Evolutionary conservation across 1,140 invertebrate species (phyloP).

Genomic region (Drosophila pandora): DNA sequence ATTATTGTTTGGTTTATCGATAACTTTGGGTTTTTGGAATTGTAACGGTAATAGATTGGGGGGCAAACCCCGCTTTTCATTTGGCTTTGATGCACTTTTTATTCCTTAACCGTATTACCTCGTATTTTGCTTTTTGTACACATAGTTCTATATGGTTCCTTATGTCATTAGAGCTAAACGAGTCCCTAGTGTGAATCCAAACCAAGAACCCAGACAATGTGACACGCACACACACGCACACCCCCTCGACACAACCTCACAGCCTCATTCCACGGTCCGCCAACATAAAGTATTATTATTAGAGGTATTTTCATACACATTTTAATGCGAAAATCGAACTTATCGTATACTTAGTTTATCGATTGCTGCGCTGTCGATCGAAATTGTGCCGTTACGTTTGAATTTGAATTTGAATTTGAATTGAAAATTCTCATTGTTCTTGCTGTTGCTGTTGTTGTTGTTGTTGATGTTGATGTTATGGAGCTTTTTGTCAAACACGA

Average conservation of each 20-base stretch:
- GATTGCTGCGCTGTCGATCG: constrained; percentile 13
- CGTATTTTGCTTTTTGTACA: constrained; percentile 2
- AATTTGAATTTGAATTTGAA: neutral
- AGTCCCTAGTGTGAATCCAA: constrained; percentile 13
- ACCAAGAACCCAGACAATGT: constrained; percentile 5
- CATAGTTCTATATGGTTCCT: constrained; percentile 5
- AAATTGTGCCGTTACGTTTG: constrained; percentile 14
- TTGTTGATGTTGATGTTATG: constrained; percentile 13
- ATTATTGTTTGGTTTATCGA: neutral
- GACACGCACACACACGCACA: constrained; percentile 7
- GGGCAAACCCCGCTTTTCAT: no score
- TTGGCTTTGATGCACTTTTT: constrained; percentile 2
- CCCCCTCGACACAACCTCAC: constrained; percentile 4
- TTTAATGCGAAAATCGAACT: constrained; percentile 1
- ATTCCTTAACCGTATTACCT: neutral
- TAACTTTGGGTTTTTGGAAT: constrained; percentile 2
- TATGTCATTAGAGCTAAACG: constrained; percentile 29
- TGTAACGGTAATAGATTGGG: neutral
- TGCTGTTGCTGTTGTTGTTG: constrained; percentile 18
- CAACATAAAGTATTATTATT: neutral
- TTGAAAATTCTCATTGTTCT: constrained; percentile 11
- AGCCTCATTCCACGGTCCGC: constrained; percentile 16
- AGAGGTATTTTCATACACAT: constrained; percentile 12
- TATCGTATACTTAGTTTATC: neutral
- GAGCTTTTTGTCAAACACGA: neutral